Conservation (phyloP, 2,113 vertebrate species). For the Notechis scutatus region DNA sequence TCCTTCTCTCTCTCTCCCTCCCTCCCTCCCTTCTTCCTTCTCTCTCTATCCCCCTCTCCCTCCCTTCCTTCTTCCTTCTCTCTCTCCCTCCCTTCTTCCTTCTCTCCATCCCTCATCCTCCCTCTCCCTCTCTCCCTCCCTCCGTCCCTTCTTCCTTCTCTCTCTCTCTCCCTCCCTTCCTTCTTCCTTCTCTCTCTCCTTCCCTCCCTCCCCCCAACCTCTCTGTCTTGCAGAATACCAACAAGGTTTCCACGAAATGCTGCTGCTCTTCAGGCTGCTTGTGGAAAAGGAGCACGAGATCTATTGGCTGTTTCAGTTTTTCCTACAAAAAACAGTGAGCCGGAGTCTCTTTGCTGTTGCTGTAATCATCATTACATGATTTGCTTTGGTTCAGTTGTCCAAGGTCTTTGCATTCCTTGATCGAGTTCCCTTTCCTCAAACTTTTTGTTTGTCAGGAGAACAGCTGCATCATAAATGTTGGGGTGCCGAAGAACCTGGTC, state of each 20-base stretch:
- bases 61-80: no score
- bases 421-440: neutral
- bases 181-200: no score
- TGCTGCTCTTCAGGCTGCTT: conserved; percentile 58
- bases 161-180: fast-evolving
- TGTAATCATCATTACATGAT: neutral
- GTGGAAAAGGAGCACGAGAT: conserved; percentile 43
- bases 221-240: conserved; percentile 45
- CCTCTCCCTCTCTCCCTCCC: no score
- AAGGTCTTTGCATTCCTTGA: neutral
- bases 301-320: conserved; percentile 65
- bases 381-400: neutral
- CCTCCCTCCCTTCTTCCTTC: neutral
- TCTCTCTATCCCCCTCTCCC: no score
- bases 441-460: conserved; percentile 28
- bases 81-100: no score
- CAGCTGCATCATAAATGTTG: conserved; percentile 50
- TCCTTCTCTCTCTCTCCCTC: fast-evolving
- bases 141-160: no score
- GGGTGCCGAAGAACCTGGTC: conserved; percentile 45
- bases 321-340: conserved; percentile 58
- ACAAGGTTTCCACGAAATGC: conserved; percentile 60
- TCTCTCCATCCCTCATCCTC: no score
- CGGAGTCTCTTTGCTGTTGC: neutral
- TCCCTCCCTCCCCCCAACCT: neutral